Evolutionary conservation across 2,113 vertebrate species (phyloP).

Genomic region (Micronycteris hirsuta): DNA sequence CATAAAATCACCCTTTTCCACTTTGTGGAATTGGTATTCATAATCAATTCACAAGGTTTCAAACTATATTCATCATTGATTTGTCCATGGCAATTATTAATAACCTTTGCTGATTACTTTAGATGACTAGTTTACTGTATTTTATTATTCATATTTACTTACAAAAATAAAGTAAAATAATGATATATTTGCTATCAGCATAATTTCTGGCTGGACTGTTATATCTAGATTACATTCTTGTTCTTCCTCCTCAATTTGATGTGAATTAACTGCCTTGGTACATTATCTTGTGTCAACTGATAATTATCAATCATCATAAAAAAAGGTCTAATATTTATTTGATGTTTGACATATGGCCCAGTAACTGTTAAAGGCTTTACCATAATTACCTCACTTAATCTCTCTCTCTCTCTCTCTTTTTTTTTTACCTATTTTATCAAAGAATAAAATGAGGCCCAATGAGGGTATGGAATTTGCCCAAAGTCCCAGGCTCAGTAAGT

Average conservation of each 20-base stretch:
- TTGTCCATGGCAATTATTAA: neutral
- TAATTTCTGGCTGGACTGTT: neutral
- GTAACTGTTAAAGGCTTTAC: neutral
- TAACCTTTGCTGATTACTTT: neutral
- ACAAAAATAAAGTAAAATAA: neutral
- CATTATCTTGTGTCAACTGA: neutral
- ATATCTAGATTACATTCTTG: neutral
- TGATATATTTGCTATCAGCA: neutral
- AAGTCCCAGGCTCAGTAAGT: neutral
- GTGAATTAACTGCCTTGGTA: neutral
- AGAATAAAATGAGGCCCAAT: neutral
- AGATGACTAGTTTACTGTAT: neutral
- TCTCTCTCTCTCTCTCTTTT: no score
- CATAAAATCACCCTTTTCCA: neutral
- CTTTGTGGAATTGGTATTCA: neutral
- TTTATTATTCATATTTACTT: neutral
- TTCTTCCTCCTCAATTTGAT: neutral
- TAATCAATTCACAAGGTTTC: neutral
- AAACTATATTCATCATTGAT: neutral
- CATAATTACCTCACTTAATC: neutral
- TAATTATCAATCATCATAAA: neutral
- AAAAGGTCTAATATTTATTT: neutral
- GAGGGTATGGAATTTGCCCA: neutral
- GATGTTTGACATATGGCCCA: neutral
- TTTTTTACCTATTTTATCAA: neutral